Conservation (phyloP, 2,113 vertebrate genomes). For the Cephalophus harveyi region DNA sequence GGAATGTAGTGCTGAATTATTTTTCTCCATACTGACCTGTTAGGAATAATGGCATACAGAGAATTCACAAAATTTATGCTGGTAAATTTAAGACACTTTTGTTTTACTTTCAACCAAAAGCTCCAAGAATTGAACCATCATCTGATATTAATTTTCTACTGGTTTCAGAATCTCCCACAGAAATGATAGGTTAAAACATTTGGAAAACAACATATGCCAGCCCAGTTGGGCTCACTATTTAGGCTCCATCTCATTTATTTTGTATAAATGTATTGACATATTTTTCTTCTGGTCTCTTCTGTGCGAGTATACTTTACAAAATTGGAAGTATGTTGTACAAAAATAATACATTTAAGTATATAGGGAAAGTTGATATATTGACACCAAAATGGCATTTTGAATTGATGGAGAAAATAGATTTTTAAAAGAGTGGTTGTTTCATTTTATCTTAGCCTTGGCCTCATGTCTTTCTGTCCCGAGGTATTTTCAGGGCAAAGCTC, state of each 20-base stretch:
- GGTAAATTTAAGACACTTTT: neutral
- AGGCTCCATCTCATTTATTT: neutral
- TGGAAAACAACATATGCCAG: neutral
- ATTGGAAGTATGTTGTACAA: neutral
- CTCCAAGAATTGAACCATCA: neutral
- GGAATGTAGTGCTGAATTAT: neutral
- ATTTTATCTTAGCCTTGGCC: neutral
- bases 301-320: neutral
- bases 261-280: neutral
- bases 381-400: neutral
- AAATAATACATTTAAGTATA: neutral
- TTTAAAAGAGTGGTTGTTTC: neutral
- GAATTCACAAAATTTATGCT: neutral
- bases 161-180: neutral
- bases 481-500: neutral
- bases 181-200: constrained; percentile 28
- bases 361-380: neutral
- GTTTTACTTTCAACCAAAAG: neutral
- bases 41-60: neutral
- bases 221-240: neutral
- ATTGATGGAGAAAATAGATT: neutral
- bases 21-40: neutral
- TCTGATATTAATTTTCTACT: constrained; percentile 13
- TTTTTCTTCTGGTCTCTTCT: neutral
- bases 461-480: neutral